Evolutionary conservation across 1,140 invertebrate species (phyloP).

Genomic region (Euura lappo): DNA sequence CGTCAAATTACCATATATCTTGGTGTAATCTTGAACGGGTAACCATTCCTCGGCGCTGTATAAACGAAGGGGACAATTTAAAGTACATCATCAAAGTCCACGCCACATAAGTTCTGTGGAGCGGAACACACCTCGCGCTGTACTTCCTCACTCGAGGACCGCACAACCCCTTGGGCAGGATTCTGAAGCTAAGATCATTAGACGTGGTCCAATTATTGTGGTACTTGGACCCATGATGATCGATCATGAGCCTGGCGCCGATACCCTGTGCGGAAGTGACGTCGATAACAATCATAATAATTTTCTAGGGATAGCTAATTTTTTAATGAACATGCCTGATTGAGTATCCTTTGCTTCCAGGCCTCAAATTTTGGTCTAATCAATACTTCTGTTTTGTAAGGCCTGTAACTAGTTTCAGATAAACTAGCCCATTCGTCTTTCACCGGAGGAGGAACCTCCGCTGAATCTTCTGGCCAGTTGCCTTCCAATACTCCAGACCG

Average conservation of each 20-base stretch:
- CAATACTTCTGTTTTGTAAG: background rate
- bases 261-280: background rate
- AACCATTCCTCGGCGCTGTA: constrained; percentile 16
- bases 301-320: background rate
- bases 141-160: constrained; percentile 25
- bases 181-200: constrained; percentile 27
- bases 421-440: constrained; percentile 4
- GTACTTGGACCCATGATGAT: constrained; percentile 25
- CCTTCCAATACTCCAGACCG: constrained; percentile 2
- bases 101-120: constrained; percentile 4
- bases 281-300: background rate
- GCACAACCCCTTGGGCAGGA: constrained; percentile 26
- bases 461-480: background rate
- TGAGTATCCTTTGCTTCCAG: background rate
- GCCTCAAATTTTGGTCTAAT: background rate
- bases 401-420: background rate
- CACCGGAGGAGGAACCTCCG: background rate
- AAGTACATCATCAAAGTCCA: background rate
- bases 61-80: background rate
- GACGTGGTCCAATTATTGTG: constrained; percentile 33
- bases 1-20: constrained; percentile 24
- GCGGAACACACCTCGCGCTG: constrained; percentile 26
- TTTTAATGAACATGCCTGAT: background rate
- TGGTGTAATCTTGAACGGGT: constrained; percentile 23
- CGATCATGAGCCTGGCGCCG: constrained; percentile 8